phyloP scores from a whole-genome alignment of 2,888 invertebrate genomes.

The Coelopa pilipes region DNA sequence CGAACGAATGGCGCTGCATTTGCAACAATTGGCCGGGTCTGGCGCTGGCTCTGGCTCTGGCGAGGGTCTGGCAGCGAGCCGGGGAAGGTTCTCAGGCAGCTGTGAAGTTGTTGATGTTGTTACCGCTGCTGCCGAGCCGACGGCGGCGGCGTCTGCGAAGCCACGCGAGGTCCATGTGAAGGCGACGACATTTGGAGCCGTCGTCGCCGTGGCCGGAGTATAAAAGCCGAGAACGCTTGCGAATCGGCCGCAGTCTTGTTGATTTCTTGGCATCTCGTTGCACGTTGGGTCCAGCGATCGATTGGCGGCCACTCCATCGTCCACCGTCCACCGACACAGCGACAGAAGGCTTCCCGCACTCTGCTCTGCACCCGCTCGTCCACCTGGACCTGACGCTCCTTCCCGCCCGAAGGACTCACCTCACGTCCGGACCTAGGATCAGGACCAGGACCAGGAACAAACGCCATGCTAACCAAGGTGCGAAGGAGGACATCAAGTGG shows the following conservation, averaged over 20 bases:
- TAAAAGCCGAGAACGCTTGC: conserved; percentile 50
- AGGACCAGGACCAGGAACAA: not conserved
- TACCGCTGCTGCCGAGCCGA: not conserved
- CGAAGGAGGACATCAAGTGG: not conserved
- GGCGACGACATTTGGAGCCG: conserved; percentile 61
- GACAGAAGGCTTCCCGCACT: not conserved
- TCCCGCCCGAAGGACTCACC: not conserved
- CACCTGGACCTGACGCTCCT: not conserved
- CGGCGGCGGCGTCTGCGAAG: not conserved
- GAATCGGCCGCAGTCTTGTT: conserved; percentile 44
- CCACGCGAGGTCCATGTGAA: conserved; percentile 55
- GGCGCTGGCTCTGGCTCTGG: not conserved
- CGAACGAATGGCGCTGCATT: not conserved
- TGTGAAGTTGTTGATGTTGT: not conserved
- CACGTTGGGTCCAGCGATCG: not conserved
- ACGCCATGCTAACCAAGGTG: conserved; percentile 27
- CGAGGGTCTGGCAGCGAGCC: not conserved
- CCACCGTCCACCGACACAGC: conserved; percentile 21
- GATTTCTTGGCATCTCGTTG: conserved; percentile 40
- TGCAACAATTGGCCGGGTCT: conserved; percentile 27
- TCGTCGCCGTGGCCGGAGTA: conserved; percentile 50
- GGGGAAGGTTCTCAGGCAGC: not conserved
- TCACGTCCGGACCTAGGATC: no score
- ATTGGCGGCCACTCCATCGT: not conserved
- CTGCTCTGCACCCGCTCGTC: not conserved